Base-by-base conservation (phyloP, 2,888 invertebrate genomes). In the Pristionchus entomophagus region DNA sequence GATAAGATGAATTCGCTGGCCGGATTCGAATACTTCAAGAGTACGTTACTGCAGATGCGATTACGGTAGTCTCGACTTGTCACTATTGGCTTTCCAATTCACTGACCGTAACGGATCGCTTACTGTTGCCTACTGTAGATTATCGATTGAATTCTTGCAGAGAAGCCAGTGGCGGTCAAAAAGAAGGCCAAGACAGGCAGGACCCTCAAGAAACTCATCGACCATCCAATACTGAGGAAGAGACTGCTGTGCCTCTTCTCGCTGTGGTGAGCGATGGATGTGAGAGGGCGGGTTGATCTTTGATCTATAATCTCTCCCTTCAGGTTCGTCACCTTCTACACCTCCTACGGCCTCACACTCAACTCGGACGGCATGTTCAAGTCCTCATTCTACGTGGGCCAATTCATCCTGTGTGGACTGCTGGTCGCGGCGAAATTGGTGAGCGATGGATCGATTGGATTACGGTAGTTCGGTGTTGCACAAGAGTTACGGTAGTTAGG, bases 281-380 rank as follows among this genome's bases (percentile, higher is more conserved):
- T 62, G 32, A 2, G 2, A 19, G 32, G 45, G 14, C 8, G 45
- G 8, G 45, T 45, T 10, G 45, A 45, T 29, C 59, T n/a, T 3
- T n/a, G 59, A 26, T 26, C 59, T 12, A 26, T n/a, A 45, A 6
- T 22, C 22, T 26, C 59, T 10, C 69, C 8, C 45, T 45, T 14
- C 53, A 81, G 81, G 81, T 81, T 81, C 35, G 51, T 81, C 19
- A 53, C 81, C 35, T 53, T 81, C 53, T 81, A 53, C 53, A 81
- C 56, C 0, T 51, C 81, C 2, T 81, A 81, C 38, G 56, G 53
- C 4, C 81, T 81, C 35, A 56, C 51, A 0, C 56, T 81, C 35
- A 81, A 51, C 81, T 53, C 53, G 51, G 81, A 81, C 53, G 41
- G 35, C 17, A 81, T 81, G 81, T 51, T 53, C 81, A 32, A 22